Base-by-base conservation (phyloP, 2,113 vertebrate genomes). In the Hippocampus comes region DNA sequence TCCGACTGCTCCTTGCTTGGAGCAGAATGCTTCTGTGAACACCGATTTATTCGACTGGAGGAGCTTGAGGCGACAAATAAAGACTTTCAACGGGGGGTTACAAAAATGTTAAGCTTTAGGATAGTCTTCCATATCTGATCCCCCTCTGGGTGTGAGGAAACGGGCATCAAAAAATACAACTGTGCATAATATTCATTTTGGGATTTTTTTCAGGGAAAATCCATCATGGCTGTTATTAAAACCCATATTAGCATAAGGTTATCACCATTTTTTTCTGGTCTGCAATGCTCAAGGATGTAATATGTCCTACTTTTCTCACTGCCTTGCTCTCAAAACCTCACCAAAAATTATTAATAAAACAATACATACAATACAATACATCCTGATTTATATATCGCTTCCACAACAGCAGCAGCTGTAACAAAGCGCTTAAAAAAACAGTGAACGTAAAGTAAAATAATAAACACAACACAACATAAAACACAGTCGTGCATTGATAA, bases 241-340 rank as follows among this genome's bases (percentile, higher is more conserved):
- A 82, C 51, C 41, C 41, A 78, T 68, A 72, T 82, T 59, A 85
- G 51, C 46, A 76, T 72, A 59, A 56, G 67, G 68, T 80, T 82
- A 78, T 65, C 81, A 68, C 57, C 17, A 70, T 60, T 75, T 74
- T 81, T 59, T 65, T 38, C 73, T 80, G 71, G 78, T 76, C 71
- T 78, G 51, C 48, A 71, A 73, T 42, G 78, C 84, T 85, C 63
- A 73, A 56, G 85, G 80, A 75, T 57, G 53, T 12, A 70, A 72
- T 72, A 79, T 79, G 81, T 70, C 82, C 82, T 72, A 84, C 63
- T 82, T 82, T 74, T 57, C 60, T n/a, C 46, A 76, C 34, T 30
- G 53, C 56, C 56, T 70, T 21, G 61, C 53, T 72, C 74, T 73
- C 71, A 69, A 71, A 79, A 77, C 72, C 76, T 74, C 73, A 76